Evolutionary conservation across 2,113 vertebrate species (phyloP), one percentile per base, ranked within the genome.

Genomic region (Hystrix cristata): DNA sequence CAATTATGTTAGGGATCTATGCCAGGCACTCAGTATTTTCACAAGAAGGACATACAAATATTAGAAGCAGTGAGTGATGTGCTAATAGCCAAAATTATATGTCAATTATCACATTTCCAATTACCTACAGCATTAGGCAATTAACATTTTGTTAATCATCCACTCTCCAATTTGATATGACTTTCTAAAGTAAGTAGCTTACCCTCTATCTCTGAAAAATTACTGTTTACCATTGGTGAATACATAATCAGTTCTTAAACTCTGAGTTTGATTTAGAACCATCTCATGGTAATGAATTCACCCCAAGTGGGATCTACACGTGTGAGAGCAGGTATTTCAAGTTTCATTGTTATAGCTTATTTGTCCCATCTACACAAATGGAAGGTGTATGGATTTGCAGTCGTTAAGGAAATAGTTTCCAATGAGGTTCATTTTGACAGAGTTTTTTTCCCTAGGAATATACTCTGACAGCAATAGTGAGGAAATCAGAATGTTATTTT

Each of bases 71-170:
- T 95, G 74, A 97, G 95, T 91, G 64, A 97, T 93, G 25, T 93
- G 67, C n/a, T 98, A 98, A 98, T 97, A 69, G 84, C 67, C 98
- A 94, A 98, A 98, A 98, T 97, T 97, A 95, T 64, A 95, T 96
- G 93, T 90, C 23, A 97, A 90, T 97, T 97, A 98, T 97, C 89
- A 97, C 57, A 94, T 98, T 98, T 98, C 98, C 95, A 97, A 96
- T 97, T 97, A 97, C 0, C 10, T 96, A 95, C 31, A 83, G 55
- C 38, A 96, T 97, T 98, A 98, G 72, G 91, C 74, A 98, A 97
- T 97, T 98, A 98, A 96, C 27, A 98, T 97, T 98, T 98, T 98
- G 92, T 94, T 98, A 98, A 98, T 98, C 82, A 98, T 89, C 62
- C 87, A 69, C 48, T 96, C 97, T 43, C 25, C 55, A 84, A 64